These are phyloP conservation scores for Drosophila meridionalis DNA, from an alignment of 2,888 invertebrate species.

Conservation along the genomic window DNA sequence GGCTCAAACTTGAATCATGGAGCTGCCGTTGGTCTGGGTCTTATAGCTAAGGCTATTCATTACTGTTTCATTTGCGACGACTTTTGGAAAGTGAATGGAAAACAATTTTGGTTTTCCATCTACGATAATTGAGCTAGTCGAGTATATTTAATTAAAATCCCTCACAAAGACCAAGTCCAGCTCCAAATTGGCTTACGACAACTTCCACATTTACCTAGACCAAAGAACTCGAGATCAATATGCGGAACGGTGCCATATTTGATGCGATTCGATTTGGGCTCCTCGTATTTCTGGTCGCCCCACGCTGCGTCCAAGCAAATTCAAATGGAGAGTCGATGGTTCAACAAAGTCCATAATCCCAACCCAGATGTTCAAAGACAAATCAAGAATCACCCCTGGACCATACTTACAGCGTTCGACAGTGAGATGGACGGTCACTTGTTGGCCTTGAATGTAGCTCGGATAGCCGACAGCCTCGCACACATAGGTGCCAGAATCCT, in stretches of 20 bases:
- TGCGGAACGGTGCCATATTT: slow-evolving; percentile 87
- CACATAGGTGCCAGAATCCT: slow-evolving; percentile 92
- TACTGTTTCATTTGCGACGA: background rate
- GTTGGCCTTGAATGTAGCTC: slow-evolving; percentile 87
- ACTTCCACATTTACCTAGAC: slow-evolving; percentile 85
- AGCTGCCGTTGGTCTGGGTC: slow-evolving; percentile 6
- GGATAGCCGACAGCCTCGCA: slow-evolving; percentile 92
- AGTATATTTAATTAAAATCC: background rate
- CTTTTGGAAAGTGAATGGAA: background rate
- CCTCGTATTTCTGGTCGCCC: slow-evolving; percentile 82
- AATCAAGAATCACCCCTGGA: background rate
- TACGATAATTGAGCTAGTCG: background rate
- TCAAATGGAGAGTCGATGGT: background rate
- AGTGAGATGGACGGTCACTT: slow-evolving; percentile 89
- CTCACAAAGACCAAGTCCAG: background rate
- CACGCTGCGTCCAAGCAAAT: slow-evolving; percentile 82
- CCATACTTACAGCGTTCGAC: slow-evolving; percentile 91
- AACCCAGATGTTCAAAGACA: background rate
- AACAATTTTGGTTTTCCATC: background rate
- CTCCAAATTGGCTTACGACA: slow-evolving; percentile 4
- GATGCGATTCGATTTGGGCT: slow-evolving; percentile 84
- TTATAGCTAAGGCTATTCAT: background rate
- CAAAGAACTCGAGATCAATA: slow-evolving; percentile 87
- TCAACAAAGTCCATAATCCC: background rate
- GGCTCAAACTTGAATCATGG: background rate